Evolutionary conservation across 1,140 invertebrate species (phyloP).

Genomic region (Phortica variegata): DNA sequence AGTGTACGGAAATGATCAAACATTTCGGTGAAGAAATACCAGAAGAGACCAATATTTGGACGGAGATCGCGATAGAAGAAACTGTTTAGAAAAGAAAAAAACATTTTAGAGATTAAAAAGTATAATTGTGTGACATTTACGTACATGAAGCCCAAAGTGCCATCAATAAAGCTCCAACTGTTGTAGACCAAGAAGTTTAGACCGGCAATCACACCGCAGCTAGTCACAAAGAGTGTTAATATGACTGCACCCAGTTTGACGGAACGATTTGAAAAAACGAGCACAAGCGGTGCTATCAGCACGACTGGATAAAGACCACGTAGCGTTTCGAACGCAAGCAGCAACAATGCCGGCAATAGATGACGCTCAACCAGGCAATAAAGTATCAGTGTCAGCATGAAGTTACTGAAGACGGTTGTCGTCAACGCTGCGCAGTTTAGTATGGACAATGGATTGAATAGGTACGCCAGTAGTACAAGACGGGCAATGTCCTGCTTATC

Average conservation of each 20-base stretch:
- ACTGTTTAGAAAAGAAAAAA: conserved; percentile 56
- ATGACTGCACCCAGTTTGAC: conserved; percentile 25
- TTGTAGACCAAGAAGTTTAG: conserved; percentile 51
- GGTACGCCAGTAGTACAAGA: conserved; percentile 77
- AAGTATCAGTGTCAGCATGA: conserved; percentile 72
- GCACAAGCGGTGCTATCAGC: conserved; percentile 76
- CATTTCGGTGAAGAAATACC: conserved; percentile 99
- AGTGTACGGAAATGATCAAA: conserved; percentile 97
- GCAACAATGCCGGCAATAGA: conserved; percentile 62
- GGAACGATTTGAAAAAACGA: conserved; percentile 58
- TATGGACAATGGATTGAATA: conserved; percentile 91
- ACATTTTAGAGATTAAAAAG: background rate
- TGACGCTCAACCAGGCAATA: conserved; percentile 70
- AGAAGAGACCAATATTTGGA: conserved; percentile 97
- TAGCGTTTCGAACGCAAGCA: conserved; percentile 75
- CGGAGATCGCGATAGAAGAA: conserved; percentile 88
- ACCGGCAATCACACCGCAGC: conserved; percentile 28
- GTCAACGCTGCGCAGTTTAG: conserved; percentile 88
- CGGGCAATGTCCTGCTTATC: conserved; percentile 63
- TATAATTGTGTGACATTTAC: conserved; percentile 38
- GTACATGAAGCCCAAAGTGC: conserved; percentile 85
- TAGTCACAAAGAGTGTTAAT: conserved; percentile 46
- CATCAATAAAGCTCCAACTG: conserved; percentile 73
- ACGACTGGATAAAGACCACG: conserved; percentile 86
- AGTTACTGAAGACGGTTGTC: conserved; percentile 87